Percentiles rank a stretch among this genome's conserved stretches.
Conservation (phyloP, 1,140 invertebrate species). For the Muscidifurax raptorellus region DNA sequence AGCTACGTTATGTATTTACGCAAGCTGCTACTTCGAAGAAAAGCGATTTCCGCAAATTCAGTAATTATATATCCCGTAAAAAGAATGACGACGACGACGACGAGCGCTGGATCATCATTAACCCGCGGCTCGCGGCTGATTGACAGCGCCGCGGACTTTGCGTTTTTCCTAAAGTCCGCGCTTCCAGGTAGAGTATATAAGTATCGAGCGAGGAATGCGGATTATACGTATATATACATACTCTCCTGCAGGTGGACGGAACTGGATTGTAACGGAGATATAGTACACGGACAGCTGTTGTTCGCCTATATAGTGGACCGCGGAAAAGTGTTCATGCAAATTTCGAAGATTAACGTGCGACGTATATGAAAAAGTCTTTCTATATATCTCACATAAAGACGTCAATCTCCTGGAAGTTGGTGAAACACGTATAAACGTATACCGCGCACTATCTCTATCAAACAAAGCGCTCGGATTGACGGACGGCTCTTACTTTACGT, state of each 20-base stretch:
- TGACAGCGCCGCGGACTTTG: slow-evolving; percentile 67
- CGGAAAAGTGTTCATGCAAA: background rate
- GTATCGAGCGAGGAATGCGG: slow-evolving; percentile 16
- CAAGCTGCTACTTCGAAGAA: background rate
- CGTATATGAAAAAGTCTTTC: background rate
- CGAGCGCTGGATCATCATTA: slow-evolving; percentile 69
- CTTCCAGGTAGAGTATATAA: slow-evolving; percentile 35
- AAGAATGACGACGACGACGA: slow-evolving; percentile 60
- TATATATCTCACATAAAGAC: background rate
- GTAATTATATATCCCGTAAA: slow-evolving; percentile 34
- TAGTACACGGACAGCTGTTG: background rate
- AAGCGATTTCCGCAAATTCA: slow-evolving; percentile 33
- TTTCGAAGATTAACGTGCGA: background rate
- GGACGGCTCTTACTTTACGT: slow-evolving; percentile 62
- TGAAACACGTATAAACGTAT: too few species aligned
- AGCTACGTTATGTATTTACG: too few species aligned
- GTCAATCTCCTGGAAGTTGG: background rate
- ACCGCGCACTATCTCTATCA: background rate
- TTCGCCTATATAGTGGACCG: background rate
- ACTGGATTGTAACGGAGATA: background rate
- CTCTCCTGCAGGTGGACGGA: background rate
- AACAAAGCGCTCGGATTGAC: background rate
- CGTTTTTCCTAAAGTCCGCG: slow-evolving; percentile 58
- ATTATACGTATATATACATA: background rate
- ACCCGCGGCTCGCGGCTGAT: slow-evolving; percentile 67